Percentiles rank a stretch among this genome's conserved stretches.
Conservation (phyloP, 2,113 vertebrate genomes). For the Atrichornis clamosus region DNA sequence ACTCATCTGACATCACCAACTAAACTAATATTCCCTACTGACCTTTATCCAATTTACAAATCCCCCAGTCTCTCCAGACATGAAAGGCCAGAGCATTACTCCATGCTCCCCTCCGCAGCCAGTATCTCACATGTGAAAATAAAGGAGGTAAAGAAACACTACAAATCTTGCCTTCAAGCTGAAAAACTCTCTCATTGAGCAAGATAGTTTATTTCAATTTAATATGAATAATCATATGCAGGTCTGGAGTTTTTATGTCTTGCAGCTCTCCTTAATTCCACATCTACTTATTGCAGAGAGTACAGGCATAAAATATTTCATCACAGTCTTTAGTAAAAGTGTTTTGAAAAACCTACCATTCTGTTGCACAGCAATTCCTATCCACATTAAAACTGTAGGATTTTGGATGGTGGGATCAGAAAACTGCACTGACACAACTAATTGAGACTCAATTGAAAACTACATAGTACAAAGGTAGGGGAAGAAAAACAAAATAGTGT, state of each 20-base stretch:
- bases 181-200: slow-evolving; percentile 14
- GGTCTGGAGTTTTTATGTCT: slow-evolving; percentile 54
- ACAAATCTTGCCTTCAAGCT: slow-evolving; percentile 18
- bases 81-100: background rate
- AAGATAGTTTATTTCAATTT: slow-evolving; percentile 57
- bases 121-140: background rate
- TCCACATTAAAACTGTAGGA: background rate
- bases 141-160: background rate
- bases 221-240: slow-evolving; percentile 52
- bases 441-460: slow-evolving; percentile 10
- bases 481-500: background rate
- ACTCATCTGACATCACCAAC: background rate
- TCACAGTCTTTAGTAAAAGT: background rate
- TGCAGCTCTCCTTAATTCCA: slow-evolving; percentile 60
- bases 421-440: slow-evolving; percentile 5
- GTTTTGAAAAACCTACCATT: background rate
- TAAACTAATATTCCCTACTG: background rate
- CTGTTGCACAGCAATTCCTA: background rate
- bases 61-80: background rate
- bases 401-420: slow-evolving; percentile 1
- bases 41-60: slow-evolving; percentile 2
- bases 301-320: slow-evolving; percentile 53
- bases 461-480: background rate
- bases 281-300: slow-evolving; percentile 23
- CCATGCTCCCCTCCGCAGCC: background rate